Conservation (phyloP, 1,140 invertebrate species). For the Bombus vancouverensis region DNA sequence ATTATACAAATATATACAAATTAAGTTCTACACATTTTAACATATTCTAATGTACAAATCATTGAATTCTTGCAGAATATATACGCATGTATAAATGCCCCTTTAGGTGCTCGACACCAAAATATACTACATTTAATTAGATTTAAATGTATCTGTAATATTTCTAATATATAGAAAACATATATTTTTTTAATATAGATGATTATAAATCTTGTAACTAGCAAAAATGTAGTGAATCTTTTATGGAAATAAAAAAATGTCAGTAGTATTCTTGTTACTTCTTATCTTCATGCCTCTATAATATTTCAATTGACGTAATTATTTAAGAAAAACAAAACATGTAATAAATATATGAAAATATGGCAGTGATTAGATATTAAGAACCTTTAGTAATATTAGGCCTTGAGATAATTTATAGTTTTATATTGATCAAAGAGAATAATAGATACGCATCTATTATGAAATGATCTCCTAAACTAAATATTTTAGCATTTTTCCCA, state of each 20-base stretch:
- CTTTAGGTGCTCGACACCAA: conserved; percentile 47
- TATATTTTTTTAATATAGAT: conserved; percentile 15
- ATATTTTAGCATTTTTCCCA: conserved; percentile 1
- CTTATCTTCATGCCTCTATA: conserved; percentile 10
- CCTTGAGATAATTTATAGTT: conserved; percentile 27
- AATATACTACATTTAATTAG: conserved; percentile 53
- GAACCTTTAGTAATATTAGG: conserved; percentile 35
- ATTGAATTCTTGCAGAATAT: conserved; percentile 46
- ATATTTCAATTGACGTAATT: conserved; percentile 33
- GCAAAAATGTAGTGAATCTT: conserved; percentile 26
- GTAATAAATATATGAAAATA: conserved; percentile 26
- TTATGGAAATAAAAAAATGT: conserved; percentile 21
- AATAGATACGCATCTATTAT: background rate
- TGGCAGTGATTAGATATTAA: conserved; percentile 54
- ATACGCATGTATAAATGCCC: conserved; percentile 59
- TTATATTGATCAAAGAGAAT: conserved; percentile 24
- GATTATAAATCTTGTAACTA: conserved; percentile 33
- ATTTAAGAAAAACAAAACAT: conserved; percentile 18
- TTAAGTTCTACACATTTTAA: conserved; percentile 51
- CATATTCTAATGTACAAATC: conserved; percentile 52
- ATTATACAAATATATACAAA: conserved; percentile 63
- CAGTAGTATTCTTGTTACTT: background rate
- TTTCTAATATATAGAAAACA: conserved; percentile 44
- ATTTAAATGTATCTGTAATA: conserved; percentile 37
- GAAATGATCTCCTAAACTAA: background rate